Evolutionary conservation across 1,140 invertebrate species (phyloP), one percentile per base, ranked within the genome.

Genomic region (Zophobas morio): DNA sequence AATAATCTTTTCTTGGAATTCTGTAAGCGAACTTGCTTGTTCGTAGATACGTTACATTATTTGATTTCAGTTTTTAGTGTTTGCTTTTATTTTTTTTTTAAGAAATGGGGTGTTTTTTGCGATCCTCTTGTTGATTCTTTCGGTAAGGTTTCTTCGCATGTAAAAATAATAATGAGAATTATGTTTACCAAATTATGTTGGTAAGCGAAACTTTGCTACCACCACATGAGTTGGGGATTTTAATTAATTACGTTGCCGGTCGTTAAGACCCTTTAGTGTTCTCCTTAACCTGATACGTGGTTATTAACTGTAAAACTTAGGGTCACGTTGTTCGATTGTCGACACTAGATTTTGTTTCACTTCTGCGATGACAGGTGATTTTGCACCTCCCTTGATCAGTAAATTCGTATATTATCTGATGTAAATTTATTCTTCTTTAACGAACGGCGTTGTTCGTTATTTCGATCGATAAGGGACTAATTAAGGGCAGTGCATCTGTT

Each of bases 281-380:
- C 39, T 66, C 39, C 60, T 60, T 60, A 60, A 60, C 56, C 42
- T 66, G 60, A 66, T 66, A 66, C 60, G 60, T 66, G 60, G 37
- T 37, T 32, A 66, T 42, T 66, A 66, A 66, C 36, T 46, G 60
- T 66, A 66, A 66, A 66, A 66, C 37, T 66, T 66, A 39, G 60
- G 60, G 60, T 46, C 60, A 42, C 39, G 60, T 66, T 42, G 39
- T 66, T 66, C 60, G 60, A 66, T 66, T 42, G 60, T 42, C 37
- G 60, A 40, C 60, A 20, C 36, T 60, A n/a, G 36, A 39, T 39
- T 60, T 36, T 35, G 60, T 42, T 42, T 66, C n/a, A 46, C n/a
- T 54, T 54, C 20, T 20, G 20, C 20, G 6, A 66, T 40, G 60
- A 66, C 60, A 66, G 60, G 60, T 66, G 60, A 40, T 60, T 5